These are phyloP conservation scores for Odontamblyopus rebecca DNA, from an alignment of 2,797 vertebrate species.

Conservation along the genomic window DNA sequence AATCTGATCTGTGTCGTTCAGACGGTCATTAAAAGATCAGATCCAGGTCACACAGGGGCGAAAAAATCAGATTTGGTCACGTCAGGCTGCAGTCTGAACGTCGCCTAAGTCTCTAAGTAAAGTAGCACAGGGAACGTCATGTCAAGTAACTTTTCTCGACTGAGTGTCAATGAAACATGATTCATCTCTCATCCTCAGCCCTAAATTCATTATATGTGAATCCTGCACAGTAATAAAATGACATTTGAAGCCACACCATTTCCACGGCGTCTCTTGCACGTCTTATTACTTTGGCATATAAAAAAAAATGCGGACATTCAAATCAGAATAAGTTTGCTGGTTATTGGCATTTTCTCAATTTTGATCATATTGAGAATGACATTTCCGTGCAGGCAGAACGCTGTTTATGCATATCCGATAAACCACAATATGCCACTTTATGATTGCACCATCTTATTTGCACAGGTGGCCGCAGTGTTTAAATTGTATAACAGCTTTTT, in stretches of 20 bases:
- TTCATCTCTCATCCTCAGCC: no score
- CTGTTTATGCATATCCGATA: slow-evolving; percentile 1
- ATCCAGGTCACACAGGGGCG: no score
- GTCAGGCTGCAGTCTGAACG: no score
- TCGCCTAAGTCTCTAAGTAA: no score
- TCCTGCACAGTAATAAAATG: not conserved
- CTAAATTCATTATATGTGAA: no score
- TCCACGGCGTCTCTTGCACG: not conserved
- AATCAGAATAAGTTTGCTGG: not conserved
- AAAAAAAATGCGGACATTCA: not conserved
- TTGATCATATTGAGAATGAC: slow-evolving; percentile 1
- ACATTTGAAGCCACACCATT: not conserved
- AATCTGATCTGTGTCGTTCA: no score
- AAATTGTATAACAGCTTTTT: slow-evolving; percentile 17
- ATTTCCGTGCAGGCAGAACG: slow-evolving; percentile 1
- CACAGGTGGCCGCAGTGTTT: slow-evolving; percentile 10
- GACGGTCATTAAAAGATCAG: no score
- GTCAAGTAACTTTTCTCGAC: no score
- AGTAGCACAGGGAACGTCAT: no score
- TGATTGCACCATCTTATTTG: slow-evolving; percentile 11
- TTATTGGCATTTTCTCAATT: not conserved
- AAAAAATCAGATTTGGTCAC: no score
- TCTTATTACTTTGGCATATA: not conserved
- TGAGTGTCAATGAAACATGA: no score
- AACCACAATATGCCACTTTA: slow-evolving; percentile 7